phyloP scores from a whole-genome alignment of 2,888 invertebrate genomes.

The Synergus umbraculus region DNA sequence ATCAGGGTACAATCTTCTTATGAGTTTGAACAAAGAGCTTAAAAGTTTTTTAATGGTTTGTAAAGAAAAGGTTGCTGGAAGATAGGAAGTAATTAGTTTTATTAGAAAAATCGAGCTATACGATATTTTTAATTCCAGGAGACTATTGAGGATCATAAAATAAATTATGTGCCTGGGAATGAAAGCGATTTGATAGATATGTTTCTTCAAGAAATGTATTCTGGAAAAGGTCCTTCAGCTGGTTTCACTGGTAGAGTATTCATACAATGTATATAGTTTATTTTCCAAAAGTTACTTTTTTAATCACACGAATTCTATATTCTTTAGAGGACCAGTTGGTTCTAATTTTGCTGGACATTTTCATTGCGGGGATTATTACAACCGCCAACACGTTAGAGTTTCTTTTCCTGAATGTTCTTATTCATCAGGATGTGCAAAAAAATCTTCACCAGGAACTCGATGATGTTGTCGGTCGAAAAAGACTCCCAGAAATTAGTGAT shows the following conservation, averaged over 20 bases:
- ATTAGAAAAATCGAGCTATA: slow-evolving; percentile 34
- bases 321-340: slow-evolving; percentile 82
- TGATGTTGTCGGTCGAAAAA: slow-evolving; percentile 74
- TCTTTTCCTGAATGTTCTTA: slow-evolving; percentile 81
- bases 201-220: slow-evolving; percentile 81
- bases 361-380: slow-evolving; percentile 84
- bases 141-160: slow-evolving; percentile 80
- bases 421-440: slow-evolving; percentile 81
- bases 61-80: slow-evolving; percentile 1
- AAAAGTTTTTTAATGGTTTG: slow-evolving; percentile 79
- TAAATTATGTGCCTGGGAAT: slow-evolving; percentile 76
- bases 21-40: slow-evolving; percentile 80
- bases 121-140: slow-evolving; percentile 67
- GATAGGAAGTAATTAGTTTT: not conserved
- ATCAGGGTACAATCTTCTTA: slow-evolving; percentile 82
- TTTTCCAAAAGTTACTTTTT: slow-evolving; percentile 1
- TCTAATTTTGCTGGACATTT: slow-evolving; percentile 83
- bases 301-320: not conserved
- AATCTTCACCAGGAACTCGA: slow-evolving; percentile 80
- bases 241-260: slow-evolving; percentile 77
- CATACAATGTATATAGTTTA: slow-evolving; percentile 44
- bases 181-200: slow-evolving; percentile 82
- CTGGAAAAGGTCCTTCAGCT: slow-evolving; percentile 64
- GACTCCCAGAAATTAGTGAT: slow-evolving; percentile 77
- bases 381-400: slow-evolving; percentile 83